A percentile compares a stretch with the other conserved stretches of the same genome.
Evolutionary conservation across 1,140 invertebrate species (phyloP).

Genomic region (Drosophila punjabiensis): DNA sequence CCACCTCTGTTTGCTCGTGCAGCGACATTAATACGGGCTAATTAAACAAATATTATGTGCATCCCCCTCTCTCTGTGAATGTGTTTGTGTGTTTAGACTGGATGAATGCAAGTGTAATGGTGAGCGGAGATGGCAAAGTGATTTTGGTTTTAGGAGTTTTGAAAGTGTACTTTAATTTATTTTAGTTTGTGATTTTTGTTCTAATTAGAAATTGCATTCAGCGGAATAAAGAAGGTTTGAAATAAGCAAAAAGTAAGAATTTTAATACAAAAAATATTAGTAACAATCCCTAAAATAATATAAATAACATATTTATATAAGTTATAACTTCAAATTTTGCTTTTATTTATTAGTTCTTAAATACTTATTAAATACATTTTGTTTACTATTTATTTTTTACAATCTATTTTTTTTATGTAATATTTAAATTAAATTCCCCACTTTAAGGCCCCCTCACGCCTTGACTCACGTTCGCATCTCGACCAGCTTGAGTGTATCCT

Average conservation of each 20-base stretch:
- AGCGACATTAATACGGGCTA: slow-evolving; percentile 78
- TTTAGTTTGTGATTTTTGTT: neutral
- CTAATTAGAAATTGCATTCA: neutral
- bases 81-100: neutral
- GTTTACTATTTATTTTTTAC: neutral
- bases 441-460: neutral
- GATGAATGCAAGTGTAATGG: neutral
- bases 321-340: no score
- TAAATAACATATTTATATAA: no score
- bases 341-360: no score
- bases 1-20: slow-evolving; percentile 72
- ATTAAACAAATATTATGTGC: slow-evolving; percentile 75
- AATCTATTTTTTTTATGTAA: no score
- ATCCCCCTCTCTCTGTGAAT: slow-evolving; percentile 2
- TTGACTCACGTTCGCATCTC: neutral
- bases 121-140: neutral
- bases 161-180: neutral
- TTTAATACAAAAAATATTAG: neutral
- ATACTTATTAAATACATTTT: neutral
- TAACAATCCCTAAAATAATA: neutral
- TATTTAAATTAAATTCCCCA: neutral
- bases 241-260: no score
- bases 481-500: slow-evolving; percentile 3
- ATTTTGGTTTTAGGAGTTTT: neutral
- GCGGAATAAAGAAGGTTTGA: no score